phyloP scores from a whole-genome alignment of 2,888 invertebrate species.

The Ochropacha duplaris region DNA sequence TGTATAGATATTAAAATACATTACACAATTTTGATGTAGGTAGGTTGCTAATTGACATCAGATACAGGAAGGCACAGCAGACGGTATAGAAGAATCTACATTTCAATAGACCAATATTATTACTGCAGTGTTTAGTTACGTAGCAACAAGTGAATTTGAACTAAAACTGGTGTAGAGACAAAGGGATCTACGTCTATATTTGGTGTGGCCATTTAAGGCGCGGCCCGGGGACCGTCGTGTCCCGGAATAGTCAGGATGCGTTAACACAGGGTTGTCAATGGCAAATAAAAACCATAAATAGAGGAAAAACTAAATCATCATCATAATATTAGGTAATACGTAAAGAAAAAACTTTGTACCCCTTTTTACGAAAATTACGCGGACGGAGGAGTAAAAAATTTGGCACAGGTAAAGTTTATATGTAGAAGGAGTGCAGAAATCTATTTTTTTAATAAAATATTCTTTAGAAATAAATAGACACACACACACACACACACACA shows the following conservation, averaged over 20 bases:
- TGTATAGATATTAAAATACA: background rate
- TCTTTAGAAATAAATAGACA: too few relatives aligned
- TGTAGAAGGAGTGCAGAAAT: too few relatives aligned
- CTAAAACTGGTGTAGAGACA: slow-evolving; percentile 19
- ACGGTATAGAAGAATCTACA: background rate
- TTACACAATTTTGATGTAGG: background rate
- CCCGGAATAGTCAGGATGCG: slow-evolving; percentile 45
- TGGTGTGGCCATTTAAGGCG: slow-evolving; percentile 50
- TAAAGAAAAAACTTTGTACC: too few relatives aligned
- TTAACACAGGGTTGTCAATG: slow-evolving; percentile 41
- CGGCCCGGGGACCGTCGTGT: slow-evolving; percentile 32
- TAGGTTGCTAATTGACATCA: background rate
- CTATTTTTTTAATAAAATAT: too few relatives aligned
- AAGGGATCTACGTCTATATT: slow-evolving; percentile 39
- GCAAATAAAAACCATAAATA: slow-evolving; percentile 16
- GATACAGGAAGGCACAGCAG: background rate
- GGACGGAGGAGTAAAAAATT: too few relatives aligned
- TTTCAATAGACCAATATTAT: background rate
- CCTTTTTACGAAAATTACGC: too few relatives aligned
- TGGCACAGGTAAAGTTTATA: too few relatives aligned
- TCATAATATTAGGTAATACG: too few relatives aligned
- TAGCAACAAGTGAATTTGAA: slow-evolving; percentile 28
- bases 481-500: too few relatives aligned
- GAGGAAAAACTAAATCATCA: background rate
- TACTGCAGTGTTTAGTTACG: slow-evolving; percentile 2